phyloP scores from a whole-genome alignment of 2,797 vertebrate species.

The Typhlichthys eigenmanni region DNA sequence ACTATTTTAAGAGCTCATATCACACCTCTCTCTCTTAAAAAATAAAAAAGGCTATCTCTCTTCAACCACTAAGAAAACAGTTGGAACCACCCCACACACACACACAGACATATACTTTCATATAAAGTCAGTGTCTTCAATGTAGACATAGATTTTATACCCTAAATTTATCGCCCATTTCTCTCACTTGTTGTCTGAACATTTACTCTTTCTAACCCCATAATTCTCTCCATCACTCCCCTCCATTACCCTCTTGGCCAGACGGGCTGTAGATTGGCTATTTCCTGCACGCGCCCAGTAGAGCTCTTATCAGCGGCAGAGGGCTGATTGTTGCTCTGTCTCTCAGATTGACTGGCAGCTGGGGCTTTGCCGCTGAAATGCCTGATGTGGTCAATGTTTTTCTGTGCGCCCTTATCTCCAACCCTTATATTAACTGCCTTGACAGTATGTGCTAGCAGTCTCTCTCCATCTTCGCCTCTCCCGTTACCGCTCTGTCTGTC shows the following conservation, averaged over 20 bases:
- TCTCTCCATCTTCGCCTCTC: conserved; percentile 70
- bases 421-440: conserved; percentile 83
- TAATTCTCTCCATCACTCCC: conserved; percentile 48
- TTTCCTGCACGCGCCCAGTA: conserved; percentile 78
- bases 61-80: conserved; percentile 9
- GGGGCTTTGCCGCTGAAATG: conserved; percentile 75
- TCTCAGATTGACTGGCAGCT: conserved; percentile 82
- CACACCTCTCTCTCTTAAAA: conserved; percentile 56
- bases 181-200: conserved; percentile 56
- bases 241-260: conserved; percentile 55
- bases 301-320: conserved; percentile 79
- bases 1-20: conserved; percentile 76
- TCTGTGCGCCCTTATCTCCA: conserved; percentile 81
- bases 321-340: conserved; percentile 82
- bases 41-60: neutral
- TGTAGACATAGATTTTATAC: conserved; percentile 25
- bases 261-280: conserved; percentile 73
- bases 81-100: neutral
- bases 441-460: conserved; percentile 79
- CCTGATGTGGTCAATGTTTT: conserved; percentile 84
- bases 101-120: neutral
- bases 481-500: conserved; percentile 34
- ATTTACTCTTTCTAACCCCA: conserved; percentile 51
- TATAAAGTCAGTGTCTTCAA: conserved; percentile 43
- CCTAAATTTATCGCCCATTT: conserved; percentile 57